Conservation (phyloP, 1,140 invertebrate species). For the Drosophila varians region DNA sequence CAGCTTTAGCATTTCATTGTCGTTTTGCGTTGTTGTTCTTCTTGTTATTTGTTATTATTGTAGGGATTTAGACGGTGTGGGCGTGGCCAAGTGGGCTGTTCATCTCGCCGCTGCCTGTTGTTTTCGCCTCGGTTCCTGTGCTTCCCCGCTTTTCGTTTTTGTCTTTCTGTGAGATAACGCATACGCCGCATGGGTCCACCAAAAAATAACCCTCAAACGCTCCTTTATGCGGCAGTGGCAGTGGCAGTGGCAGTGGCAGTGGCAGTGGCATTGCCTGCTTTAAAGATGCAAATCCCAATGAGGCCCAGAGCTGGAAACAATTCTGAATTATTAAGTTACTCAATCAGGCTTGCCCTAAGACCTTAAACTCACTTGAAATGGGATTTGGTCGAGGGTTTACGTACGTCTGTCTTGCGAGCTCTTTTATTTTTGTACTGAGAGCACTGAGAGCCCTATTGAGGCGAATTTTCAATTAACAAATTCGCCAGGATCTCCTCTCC, state of each 20-base stretch:
- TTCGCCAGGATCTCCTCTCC: too few species aligned
- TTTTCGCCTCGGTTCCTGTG: conserved; percentile 1
- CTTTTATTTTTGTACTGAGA: neutral
- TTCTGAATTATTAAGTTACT: conserved; percentile 54
- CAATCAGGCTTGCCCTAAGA: conserved; percentile 47
- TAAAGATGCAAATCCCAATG: conserved; percentile 49
- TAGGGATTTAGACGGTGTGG: conserved; percentile 31
- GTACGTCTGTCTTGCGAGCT: conserved; percentile 23
- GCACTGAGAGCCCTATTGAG: neutral
- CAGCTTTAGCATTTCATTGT: conserved; percentile 14
- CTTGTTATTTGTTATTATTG: conserved; percentile 13
- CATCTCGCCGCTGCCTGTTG: neutral
- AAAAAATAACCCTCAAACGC: too few species aligned
- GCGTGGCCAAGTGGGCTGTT: conserved; percentile 30
- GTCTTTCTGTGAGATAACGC: conserved; percentile 35
- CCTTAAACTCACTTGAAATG: conserved; percentile 52
- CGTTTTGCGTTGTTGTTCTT: too few species aligned
- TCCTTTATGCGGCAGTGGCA: neutral
- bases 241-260: neutral
- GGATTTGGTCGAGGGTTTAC: conserved; percentile 48
- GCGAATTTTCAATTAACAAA: conserved; percentile 42
- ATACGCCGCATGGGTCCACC: conserved; percentile 48
- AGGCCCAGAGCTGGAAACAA: conserved; percentile 37
- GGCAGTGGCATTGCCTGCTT: neutral
- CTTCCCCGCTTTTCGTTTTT: neutral